Evolutionary conservation across 2,797 vertebrate species (phyloP).

Genomic region (Crax fasciolata): DNA sequence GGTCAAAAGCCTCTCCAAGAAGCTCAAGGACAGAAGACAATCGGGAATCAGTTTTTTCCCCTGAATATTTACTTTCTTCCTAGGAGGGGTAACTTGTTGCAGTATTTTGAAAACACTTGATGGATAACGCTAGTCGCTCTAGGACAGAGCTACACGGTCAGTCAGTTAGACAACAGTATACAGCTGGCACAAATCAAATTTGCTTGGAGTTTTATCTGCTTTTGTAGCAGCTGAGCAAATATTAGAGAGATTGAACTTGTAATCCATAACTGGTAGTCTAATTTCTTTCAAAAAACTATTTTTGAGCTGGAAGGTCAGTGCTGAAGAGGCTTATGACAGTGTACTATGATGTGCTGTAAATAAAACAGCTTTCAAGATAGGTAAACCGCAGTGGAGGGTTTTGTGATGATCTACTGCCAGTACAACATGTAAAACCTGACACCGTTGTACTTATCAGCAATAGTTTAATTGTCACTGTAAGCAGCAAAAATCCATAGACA

Average conservation of each 20-base stretch:
- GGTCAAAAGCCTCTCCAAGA: not conserved
- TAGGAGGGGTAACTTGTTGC: not conserved
- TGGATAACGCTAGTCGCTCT: not conserved
- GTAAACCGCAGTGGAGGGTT: not conserved
- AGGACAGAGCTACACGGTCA: not conserved
- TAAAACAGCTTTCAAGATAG: not conserved
- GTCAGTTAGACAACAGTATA: not conserved
- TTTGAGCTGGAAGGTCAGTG: not conserved
- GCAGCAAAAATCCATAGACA: not conserved
- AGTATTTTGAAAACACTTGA: not conserved
- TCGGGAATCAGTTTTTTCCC: fast-evolving
- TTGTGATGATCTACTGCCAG: not conserved
- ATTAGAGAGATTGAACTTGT: constrained; percentile 3
- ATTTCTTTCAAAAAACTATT: constrained; percentile 22
- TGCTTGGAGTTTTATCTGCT: constrained; percentile 12
- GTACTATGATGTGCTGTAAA: not conserved
- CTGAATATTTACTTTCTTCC: not conserved
- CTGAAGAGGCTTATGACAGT: not conserved
- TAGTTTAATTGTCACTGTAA: not conserved
- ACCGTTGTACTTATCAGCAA: not conserved
- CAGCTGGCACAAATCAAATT: not conserved
- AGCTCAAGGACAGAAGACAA: not conserved
- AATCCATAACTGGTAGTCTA: not conserved
- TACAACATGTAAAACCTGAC: not conserved
- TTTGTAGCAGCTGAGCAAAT: constrained; percentile 42